Conservation (phyloP, 2,797 vertebrate genomes). For the Falco berigora region DNA sequence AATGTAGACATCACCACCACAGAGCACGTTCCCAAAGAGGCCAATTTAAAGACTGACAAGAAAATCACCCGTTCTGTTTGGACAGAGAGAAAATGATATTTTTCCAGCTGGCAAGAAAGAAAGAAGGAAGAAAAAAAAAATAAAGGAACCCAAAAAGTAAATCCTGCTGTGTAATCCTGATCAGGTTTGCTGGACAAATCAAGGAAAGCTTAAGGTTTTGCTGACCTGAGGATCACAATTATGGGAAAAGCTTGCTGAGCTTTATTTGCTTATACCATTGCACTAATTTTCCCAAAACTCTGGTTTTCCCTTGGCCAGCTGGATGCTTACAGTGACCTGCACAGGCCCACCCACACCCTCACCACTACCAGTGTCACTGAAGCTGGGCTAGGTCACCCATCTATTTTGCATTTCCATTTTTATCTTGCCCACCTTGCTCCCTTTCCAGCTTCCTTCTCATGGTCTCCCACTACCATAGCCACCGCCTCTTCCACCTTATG, state of each 20-base stretch:
- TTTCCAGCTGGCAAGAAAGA: not conserved
- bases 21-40: not conserved
- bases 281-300: not conserved
- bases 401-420: not conserved
- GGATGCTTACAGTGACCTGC: not conserved
- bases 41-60: constrained; percentile 33
- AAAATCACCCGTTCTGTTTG: not conserved
- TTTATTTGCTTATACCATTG: not conserved
- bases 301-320: not conserved
- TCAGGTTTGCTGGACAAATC: not conserved
- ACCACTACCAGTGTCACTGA: not conserved
- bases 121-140: too few species aligned
- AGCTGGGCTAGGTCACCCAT: not conserved
- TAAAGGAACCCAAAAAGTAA: not conserved
- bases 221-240: not conserved
- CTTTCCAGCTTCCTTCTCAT: not conserved
- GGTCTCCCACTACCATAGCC: not conserved
- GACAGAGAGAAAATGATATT: not conserved
- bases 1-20: constrained; percentile 7
- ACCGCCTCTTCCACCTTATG: not conserved
- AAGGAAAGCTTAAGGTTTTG: not conserved
- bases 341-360: not conserved
- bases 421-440: not conserved
- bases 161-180: not conserved
- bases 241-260: not conserved